These are phyloP conservation scores for Coranthus polyacanthus DNA, from an alignment of 2,797 vertebrate genomes.

Conservation along the genomic window DNA sequence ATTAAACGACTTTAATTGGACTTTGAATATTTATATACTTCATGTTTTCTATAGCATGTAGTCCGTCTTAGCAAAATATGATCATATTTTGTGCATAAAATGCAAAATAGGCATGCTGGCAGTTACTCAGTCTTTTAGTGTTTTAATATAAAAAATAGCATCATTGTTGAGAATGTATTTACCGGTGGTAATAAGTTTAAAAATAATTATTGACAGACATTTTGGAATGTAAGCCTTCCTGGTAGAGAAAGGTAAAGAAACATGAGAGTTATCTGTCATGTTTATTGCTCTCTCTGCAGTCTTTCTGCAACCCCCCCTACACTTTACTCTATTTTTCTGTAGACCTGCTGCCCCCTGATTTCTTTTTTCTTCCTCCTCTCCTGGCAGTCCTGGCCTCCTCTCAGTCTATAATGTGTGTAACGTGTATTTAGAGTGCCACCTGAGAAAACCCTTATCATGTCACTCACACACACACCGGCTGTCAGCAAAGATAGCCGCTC, in stretches of 20 bases:
- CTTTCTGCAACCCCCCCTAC: not conserved
- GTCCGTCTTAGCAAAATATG: too few species aligned
- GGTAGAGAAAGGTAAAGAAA: not conserved
- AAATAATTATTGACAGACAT: not conserved
- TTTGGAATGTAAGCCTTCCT: not conserved
- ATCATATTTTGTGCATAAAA: too few species aligned
- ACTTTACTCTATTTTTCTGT: constrained; percentile 5
- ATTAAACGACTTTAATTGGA: not conserved
- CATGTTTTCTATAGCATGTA: too few species aligned
- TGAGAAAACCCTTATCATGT: constrained; percentile 67
- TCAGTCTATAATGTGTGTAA: constrained; percentile 43
- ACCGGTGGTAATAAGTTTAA: not conserved
- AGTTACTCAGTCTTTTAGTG: not conserved
- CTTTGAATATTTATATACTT: constrained; percentile 2
- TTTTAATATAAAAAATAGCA: not conserved
- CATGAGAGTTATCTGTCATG: not conserved
- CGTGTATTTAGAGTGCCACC: constrained; percentile 61
- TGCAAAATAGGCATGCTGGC: too few species aligned
- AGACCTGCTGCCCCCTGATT: constrained; percentile 23
- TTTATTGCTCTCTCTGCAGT: constrained; percentile 10
- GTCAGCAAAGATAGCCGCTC: constrained; percentile 56
- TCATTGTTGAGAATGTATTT: constrained; percentile 14
- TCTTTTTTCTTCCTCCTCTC: constrained; percentile 13
- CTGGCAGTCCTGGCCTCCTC: constrained; percentile 11
- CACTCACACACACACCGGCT: constrained; percentile 50